Percentiles rank a stretch among this genome's conserved stretches.
phyloP scores from a whole-genome alignment of 2,888 invertebrate genomes.

The Drosophila nigritarsus region DNA sequence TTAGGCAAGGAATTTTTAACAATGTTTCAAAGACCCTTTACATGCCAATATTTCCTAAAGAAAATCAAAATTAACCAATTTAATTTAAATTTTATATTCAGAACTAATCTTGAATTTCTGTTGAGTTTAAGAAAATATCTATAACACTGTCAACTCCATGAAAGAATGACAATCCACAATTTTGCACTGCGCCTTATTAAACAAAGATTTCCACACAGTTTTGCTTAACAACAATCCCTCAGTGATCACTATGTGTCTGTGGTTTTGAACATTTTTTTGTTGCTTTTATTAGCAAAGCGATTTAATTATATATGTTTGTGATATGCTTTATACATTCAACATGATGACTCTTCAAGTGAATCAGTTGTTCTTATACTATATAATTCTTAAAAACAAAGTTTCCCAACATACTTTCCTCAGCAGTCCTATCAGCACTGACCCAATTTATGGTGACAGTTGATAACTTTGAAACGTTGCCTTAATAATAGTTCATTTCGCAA shows the following conservation, averaged over 20 bases:
- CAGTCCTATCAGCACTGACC: conserved; percentile 37
- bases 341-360: conserved; percentile 30
- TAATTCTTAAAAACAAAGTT: not conserved
- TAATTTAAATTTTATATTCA: not conserved
- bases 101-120: not conserved
- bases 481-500: not conserved
- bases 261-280: not conserved
- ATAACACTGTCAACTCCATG: not conserved
- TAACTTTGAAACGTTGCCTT: conserved; percentile 4
- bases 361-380: conserved; percentile 10
- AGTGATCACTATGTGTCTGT: not conserved
- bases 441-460: conserved; percentile 20
- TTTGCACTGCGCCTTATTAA: not conserved
- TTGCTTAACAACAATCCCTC: not conserved
- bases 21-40: not conserved
- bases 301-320: not conserved
- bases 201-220: not conserved
- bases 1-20: not conserved
- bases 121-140: not conserved
- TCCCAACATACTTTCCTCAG: not conserved
- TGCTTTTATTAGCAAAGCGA: conserved; percentile 2
- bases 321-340: not conserved
- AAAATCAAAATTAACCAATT: not conserved
- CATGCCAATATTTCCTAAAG: not conserved
- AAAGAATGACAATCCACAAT: not conserved